Evolutionary conservation across 2,888 invertebrate species (phyloP), one percentile per base, ranked within the genome.

Genomic region (Deladenus siricidicola): DNA sequence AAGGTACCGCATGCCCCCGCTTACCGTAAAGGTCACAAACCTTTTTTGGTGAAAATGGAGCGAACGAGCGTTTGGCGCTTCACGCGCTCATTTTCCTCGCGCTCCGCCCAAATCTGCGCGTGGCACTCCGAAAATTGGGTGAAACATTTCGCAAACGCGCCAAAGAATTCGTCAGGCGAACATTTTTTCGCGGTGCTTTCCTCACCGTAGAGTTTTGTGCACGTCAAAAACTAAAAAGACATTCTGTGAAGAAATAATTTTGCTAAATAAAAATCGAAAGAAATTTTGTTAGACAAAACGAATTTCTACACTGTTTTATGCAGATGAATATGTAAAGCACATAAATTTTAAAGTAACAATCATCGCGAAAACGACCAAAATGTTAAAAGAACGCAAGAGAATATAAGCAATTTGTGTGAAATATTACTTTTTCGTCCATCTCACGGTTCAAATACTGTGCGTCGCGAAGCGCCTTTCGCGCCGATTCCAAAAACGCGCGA

Each of bases 141-240:
- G 23, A 78, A 51, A 64, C 78, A 77, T 47, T 70, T 64, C 39
- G 75, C 54, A 47, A 78, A 65, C 10, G 66, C 62, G 4, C 76
- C 70, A 69, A 78, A 79, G 58, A 78, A 71, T 30, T 71, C 71
- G 57, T 78, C 78, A 1, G 78, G 74, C 8, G 69, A 63, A n/a
- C 70, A 52, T 19, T 53, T 52, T 23, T 45, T 45, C 24, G 30
- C 34, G n/a, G 28, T 47, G 10, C 60, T 42, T 17, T 67, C 65
- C 44, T 68, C 67, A 50, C 69, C 72, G 64, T 69, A 76, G 61
- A 67, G 67, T 21, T 66, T 56, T 24, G 69, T 66, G 55, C 76
- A 76, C 34, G 70, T 68, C 42, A 67, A 60, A 58, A 68, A 76
- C 73, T 74, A 63, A 55, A 73, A 70, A 29, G 45, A 34, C 21